Evolutionary conservation across 2,888 invertebrate species (phyloP).

Genomic region (Ectemnius lituratus): DNA sequence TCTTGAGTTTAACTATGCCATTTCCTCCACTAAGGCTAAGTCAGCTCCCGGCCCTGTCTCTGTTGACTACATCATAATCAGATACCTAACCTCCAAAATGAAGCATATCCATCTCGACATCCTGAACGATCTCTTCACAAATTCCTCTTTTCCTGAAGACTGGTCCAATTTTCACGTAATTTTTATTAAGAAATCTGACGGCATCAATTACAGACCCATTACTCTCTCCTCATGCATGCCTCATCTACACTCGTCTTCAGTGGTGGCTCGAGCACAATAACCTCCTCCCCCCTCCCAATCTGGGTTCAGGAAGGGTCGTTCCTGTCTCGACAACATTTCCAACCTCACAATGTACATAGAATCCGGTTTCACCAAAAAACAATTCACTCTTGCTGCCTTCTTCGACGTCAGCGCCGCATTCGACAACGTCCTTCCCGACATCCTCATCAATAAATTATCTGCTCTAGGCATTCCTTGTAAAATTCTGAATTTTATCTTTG

Average conservation of each 20-base stretch:
- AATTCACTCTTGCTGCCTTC: not conserved
- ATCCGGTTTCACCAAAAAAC: not conserved
- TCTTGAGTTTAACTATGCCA: not conserved
- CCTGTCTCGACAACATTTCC: conserved; percentile 12
- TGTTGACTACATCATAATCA: not conserved
- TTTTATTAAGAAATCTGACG: conserved; percentile 11
- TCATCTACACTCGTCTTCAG: not conserved
- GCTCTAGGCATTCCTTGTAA: not conserved
- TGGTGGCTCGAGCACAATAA: conserved; percentile 10
- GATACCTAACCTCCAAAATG: not conserved
- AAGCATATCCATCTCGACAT: not conserved
- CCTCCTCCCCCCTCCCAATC: not conserved
- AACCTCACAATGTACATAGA: not conserved
- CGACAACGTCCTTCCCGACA: conserved; percentile 6
- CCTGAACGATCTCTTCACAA: not conserved
- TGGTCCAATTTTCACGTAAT: not conserved
- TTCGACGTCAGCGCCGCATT: conserved; percentile 10
- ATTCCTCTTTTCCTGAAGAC: not conserved
- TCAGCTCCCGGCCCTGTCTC: not conserved
- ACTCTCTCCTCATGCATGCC: conserved; percentile 4
- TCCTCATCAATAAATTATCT: not conserved
- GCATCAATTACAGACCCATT: not conserved
- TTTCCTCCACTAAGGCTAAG: not conserved
- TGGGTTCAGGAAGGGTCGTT: conserved; percentile 11
- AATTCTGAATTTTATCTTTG: not conserved